These are phyloP conservation scores for Myrmecophaga tridactyla DNA, from an alignment of 2,113 vertebrate genomes.

Conservation along the genomic window DNA sequence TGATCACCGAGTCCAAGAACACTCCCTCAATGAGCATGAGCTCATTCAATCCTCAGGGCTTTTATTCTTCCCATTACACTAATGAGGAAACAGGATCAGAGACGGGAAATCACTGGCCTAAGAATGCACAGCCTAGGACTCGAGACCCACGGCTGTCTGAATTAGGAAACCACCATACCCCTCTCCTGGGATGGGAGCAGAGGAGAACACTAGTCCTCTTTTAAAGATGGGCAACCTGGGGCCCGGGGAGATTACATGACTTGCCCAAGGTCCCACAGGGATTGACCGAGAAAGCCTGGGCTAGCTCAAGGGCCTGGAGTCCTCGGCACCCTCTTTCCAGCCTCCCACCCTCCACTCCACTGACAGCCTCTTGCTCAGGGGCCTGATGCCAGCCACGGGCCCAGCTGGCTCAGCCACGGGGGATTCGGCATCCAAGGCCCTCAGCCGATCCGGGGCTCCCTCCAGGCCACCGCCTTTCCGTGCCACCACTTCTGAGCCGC, in stretches of 20 bases:
- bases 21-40: rapidly evolving
- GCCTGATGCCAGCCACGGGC: not conserved
- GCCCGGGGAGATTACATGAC: not conserved
- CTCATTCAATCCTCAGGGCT: not conserved
- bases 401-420: not conserved
- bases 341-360: not conserved
- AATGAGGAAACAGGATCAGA: not conserved
- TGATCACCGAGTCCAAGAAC: rapidly evolving
- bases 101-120: not conserved
- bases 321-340: not conserved
- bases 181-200: not conserved
- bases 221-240: not conserved
- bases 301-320: not conserved
- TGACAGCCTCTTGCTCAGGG: not conserved
- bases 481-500: not conserved
- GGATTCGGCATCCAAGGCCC: not conserved
- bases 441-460: not conserved
- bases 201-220: too few species aligned
- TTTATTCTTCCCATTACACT: not conserved
- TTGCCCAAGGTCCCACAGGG: too few species aligned
- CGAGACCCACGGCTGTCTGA: not conserved
- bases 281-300: not conserved
- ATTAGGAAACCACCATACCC: not conserved
- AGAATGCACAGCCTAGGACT: not conserved
- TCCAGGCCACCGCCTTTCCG: not conserved